phyloP scores from a whole-genome alignment of 2,113 vertebrate species.

The Telmatochromis brichardi region DNA sequence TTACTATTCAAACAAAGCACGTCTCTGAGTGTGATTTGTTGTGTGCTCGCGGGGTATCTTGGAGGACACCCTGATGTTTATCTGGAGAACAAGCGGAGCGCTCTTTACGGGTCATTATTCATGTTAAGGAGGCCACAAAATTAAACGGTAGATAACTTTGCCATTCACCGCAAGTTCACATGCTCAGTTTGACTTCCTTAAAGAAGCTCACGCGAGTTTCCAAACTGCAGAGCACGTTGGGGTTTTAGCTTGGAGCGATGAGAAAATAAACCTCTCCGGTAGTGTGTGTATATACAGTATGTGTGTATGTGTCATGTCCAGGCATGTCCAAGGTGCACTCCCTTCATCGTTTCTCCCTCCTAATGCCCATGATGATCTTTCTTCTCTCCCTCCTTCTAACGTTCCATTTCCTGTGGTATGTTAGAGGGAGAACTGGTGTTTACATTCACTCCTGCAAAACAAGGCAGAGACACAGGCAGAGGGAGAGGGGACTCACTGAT shows the following conservation, averaged over 20 bases:
- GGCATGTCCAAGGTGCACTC: conserved; percentile 28
- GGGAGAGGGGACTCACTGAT: background rate
- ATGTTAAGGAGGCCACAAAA: background rate
- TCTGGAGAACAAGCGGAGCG: background rate
- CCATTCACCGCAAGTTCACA: background rate
- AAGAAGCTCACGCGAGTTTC: background rate
- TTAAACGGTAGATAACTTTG: background rate
- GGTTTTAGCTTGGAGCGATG: background rate
- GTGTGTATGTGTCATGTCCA: conserved; percentile 30
- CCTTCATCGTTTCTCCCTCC: background rate
- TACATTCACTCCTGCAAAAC: conserved; percentile 20
- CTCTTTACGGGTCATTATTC: background rate
- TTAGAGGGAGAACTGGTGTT: conserved; percentile 42
- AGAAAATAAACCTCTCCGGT: background rate
- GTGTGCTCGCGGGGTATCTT: background rate
- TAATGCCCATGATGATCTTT: background rate
- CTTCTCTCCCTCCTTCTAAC: conserved; percentile 11
- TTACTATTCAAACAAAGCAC: background rate
- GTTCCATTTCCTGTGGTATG: conserved; percentile 26
- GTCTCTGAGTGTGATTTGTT: background rate
- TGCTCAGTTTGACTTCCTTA: background rate
- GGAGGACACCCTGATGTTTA: background rate
- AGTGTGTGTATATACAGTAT: background rate
- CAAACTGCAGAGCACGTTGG: background rate
- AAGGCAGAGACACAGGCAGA: background rate